phyloP scores from a whole-genome alignment of 2,888 invertebrate species.

The Leptogaster cylindrica region DNA sequence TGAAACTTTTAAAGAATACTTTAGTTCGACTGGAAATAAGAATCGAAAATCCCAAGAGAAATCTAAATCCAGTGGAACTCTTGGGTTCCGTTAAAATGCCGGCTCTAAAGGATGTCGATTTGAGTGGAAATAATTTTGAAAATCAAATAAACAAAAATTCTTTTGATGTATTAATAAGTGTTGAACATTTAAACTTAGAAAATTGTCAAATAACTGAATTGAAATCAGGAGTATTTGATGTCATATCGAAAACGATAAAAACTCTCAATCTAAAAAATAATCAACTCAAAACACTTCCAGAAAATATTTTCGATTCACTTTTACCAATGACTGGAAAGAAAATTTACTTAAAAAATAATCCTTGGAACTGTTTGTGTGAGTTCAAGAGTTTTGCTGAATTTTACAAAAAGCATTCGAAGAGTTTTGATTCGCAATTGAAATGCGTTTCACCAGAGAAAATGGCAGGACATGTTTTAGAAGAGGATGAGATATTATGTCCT shows the following conservation, averaged over 20 bases:
- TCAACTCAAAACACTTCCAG: not conserved
- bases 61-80: not conserved
- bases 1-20: not conserved
- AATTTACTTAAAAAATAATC: not conserved
- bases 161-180: not conserved
- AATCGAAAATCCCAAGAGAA: not conserved
- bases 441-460: not conserved
- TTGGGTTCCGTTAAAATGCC: not conserved
- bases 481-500: not conserved
- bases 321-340: not conserved
- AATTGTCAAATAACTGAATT: constrained; percentile 5
- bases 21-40: not conserved
- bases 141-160: not conserved
- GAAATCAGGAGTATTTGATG: not conserved
- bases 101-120: not conserved
- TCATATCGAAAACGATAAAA: not conserved
- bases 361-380: not conserved
- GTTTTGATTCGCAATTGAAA: not conserved
- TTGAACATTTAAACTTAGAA: not conserved
- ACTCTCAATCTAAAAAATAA: constrained; percentile 3
- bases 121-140: constrained; percentile 10
- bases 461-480: not conserved
- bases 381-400: not conserved
- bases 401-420: not conserved
- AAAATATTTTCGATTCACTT: not conserved